phyloP scores from a whole-genome alignment of 2,888 invertebrate species.

The Pammene aurita region DNA sequence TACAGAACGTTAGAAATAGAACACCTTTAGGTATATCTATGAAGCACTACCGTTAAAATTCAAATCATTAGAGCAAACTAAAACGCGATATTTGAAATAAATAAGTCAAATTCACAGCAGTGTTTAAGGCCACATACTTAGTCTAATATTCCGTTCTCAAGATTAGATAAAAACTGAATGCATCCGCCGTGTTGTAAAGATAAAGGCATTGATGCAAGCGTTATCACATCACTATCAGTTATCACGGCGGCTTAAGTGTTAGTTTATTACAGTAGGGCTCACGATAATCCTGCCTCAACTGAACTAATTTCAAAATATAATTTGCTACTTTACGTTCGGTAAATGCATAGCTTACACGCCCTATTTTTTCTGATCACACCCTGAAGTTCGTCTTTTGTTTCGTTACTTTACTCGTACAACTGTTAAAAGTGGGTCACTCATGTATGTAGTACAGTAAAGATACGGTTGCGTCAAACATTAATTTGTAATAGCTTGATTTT shows the following conservation, averaged over 20 bases:
- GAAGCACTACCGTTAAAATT: too few relatives aligned
- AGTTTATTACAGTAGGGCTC: conserved; percentile 29
- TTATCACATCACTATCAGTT: too few relatives aligned
- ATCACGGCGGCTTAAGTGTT: conserved; percentile 16
- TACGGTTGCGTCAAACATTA: too few relatives aligned
- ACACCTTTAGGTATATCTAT: too few relatives aligned
- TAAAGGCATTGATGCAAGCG: conserved; percentile 32
- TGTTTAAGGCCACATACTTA: not conserved
- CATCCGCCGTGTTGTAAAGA: conserved; percentile 28
- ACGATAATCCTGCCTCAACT: conserved; percentile 33
- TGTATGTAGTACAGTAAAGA: too few relatives aligned
- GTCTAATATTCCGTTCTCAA: conserved; percentile 31
- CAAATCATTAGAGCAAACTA: too few relatives aligned
- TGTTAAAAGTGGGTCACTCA: too few relatives aligned
- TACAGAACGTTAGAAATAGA: not conserved
- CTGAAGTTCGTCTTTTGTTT: not conserved
- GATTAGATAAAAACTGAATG: conserved; percentile 43
- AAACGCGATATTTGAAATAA: too few relatives aligned
- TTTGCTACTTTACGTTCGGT: not conserved
- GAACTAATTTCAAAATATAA: conserved; percentile 24
- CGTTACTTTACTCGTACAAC: too few relatives aligned
- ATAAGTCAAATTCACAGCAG: not conserved
- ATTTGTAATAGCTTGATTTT: too few relatives aligned
- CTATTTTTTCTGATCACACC: not conserved
- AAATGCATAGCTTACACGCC: not conserved